Percentiles rank a stretch among this genome's conserved stretches.
These are phyloP conservation scores for Stratiomys singularior DNA, from an alignment of 2,888 invertebrate species.

Conservation along the genomic window DNA sequence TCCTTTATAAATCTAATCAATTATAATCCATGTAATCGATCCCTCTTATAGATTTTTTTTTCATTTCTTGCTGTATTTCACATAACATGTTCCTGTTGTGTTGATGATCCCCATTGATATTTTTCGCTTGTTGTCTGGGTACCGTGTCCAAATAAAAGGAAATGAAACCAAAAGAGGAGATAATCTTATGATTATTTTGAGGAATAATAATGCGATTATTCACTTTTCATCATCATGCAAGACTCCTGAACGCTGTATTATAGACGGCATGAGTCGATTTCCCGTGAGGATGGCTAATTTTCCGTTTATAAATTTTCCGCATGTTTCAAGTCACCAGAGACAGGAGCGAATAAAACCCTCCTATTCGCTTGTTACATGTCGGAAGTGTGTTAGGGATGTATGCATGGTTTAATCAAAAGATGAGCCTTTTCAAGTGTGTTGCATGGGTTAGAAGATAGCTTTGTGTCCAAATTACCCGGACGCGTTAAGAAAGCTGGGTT, in stretches of 20 bases:
- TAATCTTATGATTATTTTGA: conserved; percentile 27
- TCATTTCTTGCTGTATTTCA: background rate
- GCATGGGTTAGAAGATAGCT: too few species aligned
- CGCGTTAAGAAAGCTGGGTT: too few species aligned
- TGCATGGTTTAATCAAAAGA: background rate
- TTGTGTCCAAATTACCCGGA: too few species aligned
- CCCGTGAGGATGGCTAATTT: conserved; percentile 32
- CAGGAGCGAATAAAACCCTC: background rate
- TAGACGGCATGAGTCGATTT: conserved; percentile 6
- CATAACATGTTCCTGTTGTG: background rate
- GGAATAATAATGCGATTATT: conserved; percentile 34
- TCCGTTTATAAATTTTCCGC: conserved; percentile 34
- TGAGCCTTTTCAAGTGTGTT: too few species aligned
- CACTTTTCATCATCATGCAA: background rate
- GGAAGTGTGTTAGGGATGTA: background rate
- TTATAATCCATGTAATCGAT: conserved; percentile 18
- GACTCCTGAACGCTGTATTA: background rate
- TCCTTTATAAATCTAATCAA: conserved; percentile 16
- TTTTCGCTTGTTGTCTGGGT: background rate
- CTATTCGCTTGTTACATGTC: background rate
- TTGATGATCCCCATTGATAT: conserved; percentile 13
- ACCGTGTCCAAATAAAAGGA: background rate
- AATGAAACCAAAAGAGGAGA: conserved; percentile 30
- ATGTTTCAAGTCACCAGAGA: background rate
- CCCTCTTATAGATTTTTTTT: background rate